Base-by-base conservation (phyloP, 2,888 invertebrate species). In the Phytoseiulus persimilis region DNA sequence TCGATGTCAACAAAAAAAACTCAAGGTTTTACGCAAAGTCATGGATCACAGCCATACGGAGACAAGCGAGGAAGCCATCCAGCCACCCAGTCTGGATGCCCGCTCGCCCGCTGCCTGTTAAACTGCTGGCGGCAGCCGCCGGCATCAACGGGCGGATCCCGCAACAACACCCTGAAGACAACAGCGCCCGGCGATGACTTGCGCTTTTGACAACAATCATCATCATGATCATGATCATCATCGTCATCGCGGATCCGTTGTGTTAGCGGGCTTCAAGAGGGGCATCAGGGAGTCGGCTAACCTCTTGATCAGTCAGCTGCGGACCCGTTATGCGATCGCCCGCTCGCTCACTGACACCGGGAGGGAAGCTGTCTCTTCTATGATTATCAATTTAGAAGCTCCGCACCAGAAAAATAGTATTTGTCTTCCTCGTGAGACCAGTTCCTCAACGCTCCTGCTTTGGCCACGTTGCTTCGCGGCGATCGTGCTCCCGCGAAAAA, bases 1-100 rank as follows among this genome's bases (percentile, higher is more conserved):
- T 65, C 65, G 65, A 65, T 65, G 65, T 65, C 65, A 65, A 65
- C 65, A 65, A 65, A 65, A 65, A 46, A 65, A 65, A 65, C 65
- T 65, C 65, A 65, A 65, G 65, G 65, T 65, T 65, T 28, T 28
- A 28, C 65, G 65, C 65, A 65, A 65, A 65, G 65, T 65, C 65
- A 65, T 65, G 65, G 65, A 65, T 65, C 65, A 65, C 65, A 14
- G 18, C 9, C 28, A 65, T 3, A 28, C 65, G 65, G 65, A 65
- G 65, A 65, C 65, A 65, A 65, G 18, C 65, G 65, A 23, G 18
- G 65, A 65, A 65, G 65, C 28, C 65, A 23, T 28, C 65, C 65
- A 65, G 65, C 65, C 65, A 65, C 65, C 65, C 65, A 39, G 39
- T 39, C 39, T 65, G 23, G 65, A 65, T 65, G 65, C 65, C 65